phyloP scores from a whole-genome alignment of 92 coral and sea anemone genomes.

The Virgularia gustaviana region DNA sequence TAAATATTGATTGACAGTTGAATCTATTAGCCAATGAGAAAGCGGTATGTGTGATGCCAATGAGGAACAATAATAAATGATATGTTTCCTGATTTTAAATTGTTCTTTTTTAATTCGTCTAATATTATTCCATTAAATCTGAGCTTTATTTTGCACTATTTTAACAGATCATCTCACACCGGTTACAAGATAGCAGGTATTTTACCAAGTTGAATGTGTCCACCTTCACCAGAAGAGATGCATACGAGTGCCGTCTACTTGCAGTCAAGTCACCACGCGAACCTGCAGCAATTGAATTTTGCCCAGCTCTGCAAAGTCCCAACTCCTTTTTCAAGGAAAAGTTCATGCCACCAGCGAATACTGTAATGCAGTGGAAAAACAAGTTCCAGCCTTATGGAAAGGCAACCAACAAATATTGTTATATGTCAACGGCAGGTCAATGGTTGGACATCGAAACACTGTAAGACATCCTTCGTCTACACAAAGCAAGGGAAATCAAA shows the following conservation, averaged over 20 bases:
- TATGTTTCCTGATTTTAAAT: no score
- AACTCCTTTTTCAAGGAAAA: neutral
- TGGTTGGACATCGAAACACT: neutral
- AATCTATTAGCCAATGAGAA: no score
- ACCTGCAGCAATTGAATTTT: neutral
- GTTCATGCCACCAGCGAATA: neutral
- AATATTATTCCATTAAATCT: no score
- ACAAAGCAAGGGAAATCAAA: slow-evolving; percentile 12
- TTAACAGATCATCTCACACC: no score
- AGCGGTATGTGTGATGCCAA: no score
- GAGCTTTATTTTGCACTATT: no score
- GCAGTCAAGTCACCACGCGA: neutral
- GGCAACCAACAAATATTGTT: neutral
- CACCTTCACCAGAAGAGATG: neutral
- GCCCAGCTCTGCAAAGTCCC: neutral
- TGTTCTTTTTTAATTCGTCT: no score
- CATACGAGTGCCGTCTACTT: neutral
- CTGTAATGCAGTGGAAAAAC: neutral
- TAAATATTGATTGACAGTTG: no score
- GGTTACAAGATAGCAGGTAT: neutral
- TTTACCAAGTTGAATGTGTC: neutral
- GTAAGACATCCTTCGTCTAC: neutral
- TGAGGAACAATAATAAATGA: no score
- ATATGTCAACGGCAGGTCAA: neutral
- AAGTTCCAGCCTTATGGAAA: neutral